Conservation (phyloP, 1,140 invertebrate genomes). For the Trichomalopsis sarcophagae region DNA sequence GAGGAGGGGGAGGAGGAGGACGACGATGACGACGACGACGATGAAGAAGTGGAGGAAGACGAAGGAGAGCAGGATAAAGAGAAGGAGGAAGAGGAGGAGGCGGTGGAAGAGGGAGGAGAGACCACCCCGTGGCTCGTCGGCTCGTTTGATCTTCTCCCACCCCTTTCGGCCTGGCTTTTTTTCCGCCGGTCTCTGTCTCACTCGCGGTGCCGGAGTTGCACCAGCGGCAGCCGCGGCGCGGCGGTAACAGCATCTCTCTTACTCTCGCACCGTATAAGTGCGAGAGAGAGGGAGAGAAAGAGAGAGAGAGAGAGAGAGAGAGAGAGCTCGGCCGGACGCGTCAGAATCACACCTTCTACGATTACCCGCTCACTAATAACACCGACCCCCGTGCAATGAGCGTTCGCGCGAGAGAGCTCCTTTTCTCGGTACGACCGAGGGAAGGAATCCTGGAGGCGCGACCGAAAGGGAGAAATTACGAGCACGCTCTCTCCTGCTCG, state of each 20-base stretch:
- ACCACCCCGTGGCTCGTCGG: conserved; percentile 75
- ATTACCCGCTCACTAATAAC: conserved; percentile 69
- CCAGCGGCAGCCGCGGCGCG: conserved; percentile 53
- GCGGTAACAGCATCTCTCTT: neutral
- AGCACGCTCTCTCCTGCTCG: conserved; percentile 18
- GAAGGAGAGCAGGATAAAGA: conserved; percentile 56
- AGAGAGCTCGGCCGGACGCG: conserved; percentile 61
- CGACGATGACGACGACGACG: neutral
- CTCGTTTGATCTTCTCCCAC: conserved; percentile 75
- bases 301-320: conserved; percentile 16
- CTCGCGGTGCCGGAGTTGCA: conserved; percentile 18
- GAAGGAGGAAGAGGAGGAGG: conserved; percentile 50
- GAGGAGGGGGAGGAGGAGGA: conserved; percentile 30
- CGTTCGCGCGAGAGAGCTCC: conserved; percentile 9
- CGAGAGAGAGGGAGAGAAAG: conserved; percentile 60
- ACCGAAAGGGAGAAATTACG: conserved; percentile 42
- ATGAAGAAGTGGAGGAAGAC: conserved; percentile 32
- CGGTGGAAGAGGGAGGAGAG: conserved; percentile 66
- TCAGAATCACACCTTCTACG: conserved; percentile 74
- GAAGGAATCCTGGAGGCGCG: conserved; percentile 28
- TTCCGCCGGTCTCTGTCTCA: conserved; percentile 48
- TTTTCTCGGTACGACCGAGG: conserved; percentile 36
- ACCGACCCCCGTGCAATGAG: conserved; percentile 55
- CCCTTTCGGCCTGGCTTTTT: conserved; percentile 54
- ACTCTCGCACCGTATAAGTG: neutral